Base-by-base conservation (phyloP, 2,888 invertebrate genomes). In the Netelia fuscicornis region DNA sequence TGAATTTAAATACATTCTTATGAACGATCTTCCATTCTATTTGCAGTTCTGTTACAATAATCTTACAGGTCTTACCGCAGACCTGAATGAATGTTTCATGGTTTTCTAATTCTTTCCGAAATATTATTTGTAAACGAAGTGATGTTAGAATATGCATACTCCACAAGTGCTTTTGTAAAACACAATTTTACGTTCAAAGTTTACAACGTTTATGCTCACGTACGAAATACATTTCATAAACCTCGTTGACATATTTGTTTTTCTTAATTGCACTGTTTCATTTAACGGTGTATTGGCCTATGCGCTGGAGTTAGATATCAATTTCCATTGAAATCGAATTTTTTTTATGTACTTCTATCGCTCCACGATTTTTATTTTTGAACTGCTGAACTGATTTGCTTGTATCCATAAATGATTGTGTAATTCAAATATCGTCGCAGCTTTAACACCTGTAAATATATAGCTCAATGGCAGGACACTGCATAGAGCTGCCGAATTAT, bases 281-380 rank as follows among this genome's bases (percentile, higher is more conserved):
- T 58, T 71, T 17, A 20, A 71, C 42, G 71, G 54, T 58, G 37
- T 37, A 37, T 71, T 20, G 48, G 71, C 20, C 56, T 71, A 37
- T 42, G 56, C 17, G n/a, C n/a, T 20, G 13, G 42, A 44, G 72
- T 37, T n/a, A 60, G 60, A 13, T 42, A 60, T 58, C 17, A 48
- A 48, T 48, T 48, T 48, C 0, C 13, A 13, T 48, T 48, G 11
- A 48, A 13, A 48, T 2, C 13, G 48, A 48, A 1, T 42, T 2
- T 23, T 44, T 23, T 44, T 44, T 42, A 9, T 20, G 1, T 23
- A 10, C 23, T n/a, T 30, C 30, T n/a, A 52, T 9, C 17, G 2
- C 17, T 3, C 10, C 25, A 23, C 52, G 20, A 48, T 54, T 30
- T 37, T 56, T 0, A n/a, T n/a, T 54, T 25, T 70, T 52, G n/a